Conservation (phyloP, 2,797 vertebrate species). For the Champsocephalus esox region DNA sequence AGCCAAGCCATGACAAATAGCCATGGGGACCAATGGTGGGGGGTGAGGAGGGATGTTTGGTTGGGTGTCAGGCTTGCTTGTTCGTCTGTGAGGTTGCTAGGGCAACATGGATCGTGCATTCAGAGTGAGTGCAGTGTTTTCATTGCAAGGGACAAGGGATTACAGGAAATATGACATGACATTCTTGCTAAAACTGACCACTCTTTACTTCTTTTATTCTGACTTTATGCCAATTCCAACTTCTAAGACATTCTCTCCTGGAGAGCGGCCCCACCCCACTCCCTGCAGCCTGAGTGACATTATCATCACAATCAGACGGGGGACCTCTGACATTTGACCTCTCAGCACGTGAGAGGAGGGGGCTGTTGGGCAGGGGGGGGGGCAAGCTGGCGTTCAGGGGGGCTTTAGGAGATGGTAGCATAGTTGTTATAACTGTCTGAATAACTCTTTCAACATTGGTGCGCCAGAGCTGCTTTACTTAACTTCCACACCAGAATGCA, state of each 20-base stretch:
- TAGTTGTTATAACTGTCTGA: slow-evolving; percentile 64
- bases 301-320: slow-evolving; percentile 90
- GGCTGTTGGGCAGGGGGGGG: slow-evolving; percentile 39
- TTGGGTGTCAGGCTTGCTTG: slow-evolving; percentile 81
- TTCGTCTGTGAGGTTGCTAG: slow-evolving; percentile 84
- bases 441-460: slow-evolving; percentile 27
- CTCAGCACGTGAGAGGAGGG: slow-evolving; percentile 74
- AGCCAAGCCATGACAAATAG: slow-evolving; percentile 88
- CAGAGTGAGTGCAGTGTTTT: slow-evolving; percentile 80
- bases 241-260: slow-evolving; percentile 63
- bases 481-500: slow-evolving; percentile 20
- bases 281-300: slow-evolving; percentile 84
- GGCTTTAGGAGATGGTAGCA: slow-evolving; percentile 60
- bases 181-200: slow-evolving; percentile 75
- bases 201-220: slow-evolving; percentile 42
- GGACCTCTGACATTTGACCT: slow-evolving; percentile 88
- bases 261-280: slow-evolving; percentile 64
- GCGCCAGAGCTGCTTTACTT: slow-evolving; percentile 15
- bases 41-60: slow-evolving; percentile 73
- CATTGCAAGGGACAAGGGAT: slow-evolving; percentile 83
- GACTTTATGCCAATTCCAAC: slow-evolving; percentile 55
- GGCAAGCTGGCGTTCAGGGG: slow-evolving; percentile 64
- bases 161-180: slow-evolving; percentile 90
- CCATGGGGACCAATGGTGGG: slow-evolving; percentile 78
- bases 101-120: slow-evolving; percentile 79